These are phyloP conservation scores for Dromiciops gliroides DNA, from an alignment of 2,113 vertebrate species.

Conservation along the genomic window DNA sequence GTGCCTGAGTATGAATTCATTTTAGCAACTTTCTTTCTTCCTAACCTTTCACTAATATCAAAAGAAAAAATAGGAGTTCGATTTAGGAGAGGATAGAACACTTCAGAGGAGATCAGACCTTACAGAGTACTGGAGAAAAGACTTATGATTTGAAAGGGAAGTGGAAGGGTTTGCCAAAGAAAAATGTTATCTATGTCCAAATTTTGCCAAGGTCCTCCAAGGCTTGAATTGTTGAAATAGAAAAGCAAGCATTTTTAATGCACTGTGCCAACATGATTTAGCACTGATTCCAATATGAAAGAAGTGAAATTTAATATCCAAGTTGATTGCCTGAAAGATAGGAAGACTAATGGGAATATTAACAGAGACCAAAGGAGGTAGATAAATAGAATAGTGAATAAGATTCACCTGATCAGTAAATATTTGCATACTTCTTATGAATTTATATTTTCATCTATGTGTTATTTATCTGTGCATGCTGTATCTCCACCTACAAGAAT, in stretches of 20 bases:
- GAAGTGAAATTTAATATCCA: conserved; percentile 22
- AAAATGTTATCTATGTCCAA: background rate
- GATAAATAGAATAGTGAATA: background rate
- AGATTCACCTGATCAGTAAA: background rate
- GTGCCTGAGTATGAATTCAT: background rate
- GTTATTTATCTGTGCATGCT: background rate
- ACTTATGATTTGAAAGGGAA: background rate
- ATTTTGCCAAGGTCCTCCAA: background rate
- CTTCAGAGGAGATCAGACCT: background rate
- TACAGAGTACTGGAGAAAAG: background rate
- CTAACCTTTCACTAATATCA: background rate
- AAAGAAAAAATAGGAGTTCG: background rate
- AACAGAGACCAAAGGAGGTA: background rate
- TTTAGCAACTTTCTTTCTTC: background rate
- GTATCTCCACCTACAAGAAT: background rate
- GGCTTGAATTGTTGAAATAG: background rate
- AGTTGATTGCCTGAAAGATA: background rate
- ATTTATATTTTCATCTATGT: background rate
- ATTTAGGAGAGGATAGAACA: background rate
- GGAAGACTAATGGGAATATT: conserved; percentile 19
- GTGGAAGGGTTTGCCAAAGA: background rate
- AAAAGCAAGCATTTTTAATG: background rate
- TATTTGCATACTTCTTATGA: background rate
- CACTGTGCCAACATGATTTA: background rate
- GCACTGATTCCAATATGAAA: background rate